Evolutionary conservation across 1,140 invertebrate species (phyloP).

Genomic region (Aricia agestis): DNA sequence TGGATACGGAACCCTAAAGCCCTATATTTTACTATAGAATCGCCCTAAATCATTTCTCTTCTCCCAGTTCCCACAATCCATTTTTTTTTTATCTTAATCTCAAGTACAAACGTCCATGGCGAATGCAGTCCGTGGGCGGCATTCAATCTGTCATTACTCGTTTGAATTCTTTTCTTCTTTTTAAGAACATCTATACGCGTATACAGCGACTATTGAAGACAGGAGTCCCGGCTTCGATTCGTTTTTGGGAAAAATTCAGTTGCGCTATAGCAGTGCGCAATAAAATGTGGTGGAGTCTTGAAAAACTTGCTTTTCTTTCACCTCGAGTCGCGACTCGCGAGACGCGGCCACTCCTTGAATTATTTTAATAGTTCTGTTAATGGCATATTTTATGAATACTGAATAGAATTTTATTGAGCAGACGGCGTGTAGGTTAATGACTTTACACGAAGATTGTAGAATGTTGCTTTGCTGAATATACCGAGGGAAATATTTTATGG

Average conservation of each 20-base stretch:
- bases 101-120: conserved; percentile 11
- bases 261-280: neutral
- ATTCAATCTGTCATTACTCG: conserved; percentile 13
- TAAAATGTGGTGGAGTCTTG: neutral
- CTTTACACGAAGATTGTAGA: neutral
- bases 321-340: too few relatives aligned
- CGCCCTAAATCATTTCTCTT: conserved; percentile 6
- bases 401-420: neutral
- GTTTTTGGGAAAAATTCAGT: neutral
- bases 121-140: conserved; percentile 13
- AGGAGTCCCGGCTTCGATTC: neutral
- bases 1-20: too few relatives aligned
- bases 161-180: conserved; percentile 11
- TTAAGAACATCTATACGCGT: neutral
- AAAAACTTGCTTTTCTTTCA: conserved; percentile 1
- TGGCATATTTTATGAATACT: conserved; percentile 1
- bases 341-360: neutral
- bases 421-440: neutral
- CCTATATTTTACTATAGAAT: neutral
- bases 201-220: neutral
- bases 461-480: neutral
- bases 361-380: neutral
- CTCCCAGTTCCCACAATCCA: conserved; percentile 12
- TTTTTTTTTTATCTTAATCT: conserved; percentile 7
- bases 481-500: neutral